phyloP scores from a whole-genome alignment of 2,113 vertebrate species.

The Saccopteryx bilineata region DNA sequence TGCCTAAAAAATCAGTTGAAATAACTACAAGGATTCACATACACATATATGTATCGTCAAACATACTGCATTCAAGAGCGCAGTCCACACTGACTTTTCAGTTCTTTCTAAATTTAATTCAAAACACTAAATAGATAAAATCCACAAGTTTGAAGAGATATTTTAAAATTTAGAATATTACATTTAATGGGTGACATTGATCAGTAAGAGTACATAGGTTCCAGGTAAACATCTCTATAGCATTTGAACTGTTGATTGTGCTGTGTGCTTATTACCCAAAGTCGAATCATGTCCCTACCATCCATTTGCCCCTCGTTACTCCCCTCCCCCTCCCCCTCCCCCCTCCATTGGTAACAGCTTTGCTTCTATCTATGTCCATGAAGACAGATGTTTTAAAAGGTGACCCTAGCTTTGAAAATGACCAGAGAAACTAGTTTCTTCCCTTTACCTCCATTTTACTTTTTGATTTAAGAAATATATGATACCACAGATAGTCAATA shows the following conservation, averaged over 20 bases:
- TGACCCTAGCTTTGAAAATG: neutral
- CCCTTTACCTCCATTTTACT: neutral
- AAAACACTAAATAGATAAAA: neutral
- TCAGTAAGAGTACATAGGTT: no score
- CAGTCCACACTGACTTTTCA: neutral
- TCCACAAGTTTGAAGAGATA: neutral
- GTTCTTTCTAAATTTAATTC: conserved; percentile 30
- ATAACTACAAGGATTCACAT: neutral
- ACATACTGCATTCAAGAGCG: neutral
- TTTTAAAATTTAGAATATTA: no score
- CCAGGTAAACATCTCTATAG: no score
- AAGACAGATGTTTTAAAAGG: neutral
- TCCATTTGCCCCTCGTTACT: no score
- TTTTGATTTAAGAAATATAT: conserved; percentile 12
- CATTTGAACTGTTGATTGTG: no score
- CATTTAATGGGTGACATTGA: no score
- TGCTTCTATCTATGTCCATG: no score
- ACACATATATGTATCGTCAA: neutral
- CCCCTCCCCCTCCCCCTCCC: no score
- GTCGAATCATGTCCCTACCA: no score
- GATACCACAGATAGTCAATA: neutral
- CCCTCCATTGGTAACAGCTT: no score
- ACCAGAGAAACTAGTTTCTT: neutral
- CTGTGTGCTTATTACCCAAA: no score
- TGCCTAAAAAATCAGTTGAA: conserved; percentile 14